Evolutionary conservation across 1,140 invertebrate species (phyloP).

Genomic region (Bursaphelenchus mucronatus): DNA sequence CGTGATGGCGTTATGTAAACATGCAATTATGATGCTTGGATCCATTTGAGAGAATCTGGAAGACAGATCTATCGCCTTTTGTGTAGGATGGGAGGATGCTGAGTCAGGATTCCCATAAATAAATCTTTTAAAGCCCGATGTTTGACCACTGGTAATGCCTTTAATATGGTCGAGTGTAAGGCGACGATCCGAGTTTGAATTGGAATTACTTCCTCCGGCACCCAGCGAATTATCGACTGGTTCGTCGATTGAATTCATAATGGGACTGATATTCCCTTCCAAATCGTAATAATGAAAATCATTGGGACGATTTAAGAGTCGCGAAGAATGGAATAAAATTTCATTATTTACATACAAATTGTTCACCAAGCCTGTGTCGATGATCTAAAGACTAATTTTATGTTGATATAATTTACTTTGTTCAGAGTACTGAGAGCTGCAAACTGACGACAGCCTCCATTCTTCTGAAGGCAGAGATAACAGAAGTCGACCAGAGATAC

Average conservation of each 20-base stretch:
- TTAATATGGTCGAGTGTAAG: too few relatives aligned
- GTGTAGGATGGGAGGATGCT: too few relatives aligned
- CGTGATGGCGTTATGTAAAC: slow-evolving; percentile 70
- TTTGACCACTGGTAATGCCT: too few relatives aligned
- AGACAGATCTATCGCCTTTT: too few relatives aligned
- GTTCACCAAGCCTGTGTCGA: slow-evolving; percentile 56
- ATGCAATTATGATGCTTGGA: slow-evolving; percentile 64
- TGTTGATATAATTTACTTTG: slow-evolving; percentile 41
- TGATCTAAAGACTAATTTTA: slow-evolving; percentile 44
- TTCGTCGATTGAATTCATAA: slow-evolving; percentile 16
- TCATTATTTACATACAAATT: slow-evolving; percentile 49
- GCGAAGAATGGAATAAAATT: slow-evolving; percentile 58
- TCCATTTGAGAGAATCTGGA: too few relatives aligned
- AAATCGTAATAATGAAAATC: slow-evolving; percentile 48
- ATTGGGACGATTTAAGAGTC: slow-evolving; percentile 54
- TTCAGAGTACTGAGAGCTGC: slow-evolving; percentile 56
- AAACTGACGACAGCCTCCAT: slow-evolving; percentile 55
- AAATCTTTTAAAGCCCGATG: too few relatives aligned
- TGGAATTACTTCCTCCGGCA: too few relatives aligned
- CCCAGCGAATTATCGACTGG: neutral
- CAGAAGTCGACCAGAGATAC: slow-evolving; percentile 56
- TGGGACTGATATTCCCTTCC: slow-evolving; percentile 13
- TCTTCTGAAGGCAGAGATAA: slow-evolving; percentile 54
- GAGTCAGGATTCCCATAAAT: too few relatives aligned
- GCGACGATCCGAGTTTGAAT: too few relatives aligned